Base-by-base conservation (phyloP, 2,113 vertebrate species). In the Burhinus oedicnemus region DNA sequence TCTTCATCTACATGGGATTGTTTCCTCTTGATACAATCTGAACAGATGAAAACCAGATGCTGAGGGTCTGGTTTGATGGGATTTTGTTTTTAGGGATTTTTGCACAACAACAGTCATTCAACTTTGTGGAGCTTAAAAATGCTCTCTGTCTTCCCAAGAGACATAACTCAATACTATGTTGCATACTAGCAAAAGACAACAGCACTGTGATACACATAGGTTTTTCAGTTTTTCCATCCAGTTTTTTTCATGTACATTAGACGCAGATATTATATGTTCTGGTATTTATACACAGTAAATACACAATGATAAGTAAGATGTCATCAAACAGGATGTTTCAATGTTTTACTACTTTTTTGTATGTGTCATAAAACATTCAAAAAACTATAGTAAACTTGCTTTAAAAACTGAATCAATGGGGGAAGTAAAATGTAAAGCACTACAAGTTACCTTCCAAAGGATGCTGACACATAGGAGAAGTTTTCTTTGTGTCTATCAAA, bases 21-120 rank as follows among this genome's bases (percentile, higher is more conserved):
- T 89, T 95, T 96, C 93, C 92, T 96, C 95, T 90, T 95, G 42
- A 95, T 89, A 97, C 49, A 95, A 84, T 95, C 94, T 82, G 54
- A 94, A 81, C n/a, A 95, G 93, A 97, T 95, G 86, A 95, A 92
- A 93, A 90, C 71, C 96, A 97, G 85, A 96, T 97, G 94, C 83
- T 86, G 69, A 61, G 79, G 93, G 82, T 92, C 95, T 92, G 79
- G 57, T 76, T 96, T 91, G 93, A 91, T 85, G 74, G 71, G 60
- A 93, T 91, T 95, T 95, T 88, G 57, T 49, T 94, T 94, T 93
- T 77, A 91, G 27, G 34, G 60, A 91, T 89, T 93, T 96, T 88
- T 96, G 77, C 57, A 95, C 75, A 93, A 96, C 80, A 92, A 62
- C 95, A 95, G 66, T 96, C 51, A 96, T 90, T 95, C 95, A 78